These are phyloP conservation scores for Morone saxatilis DNA, from an alignment of 2,113 vertebrate genomes.

Conservation along the genomic window DNA sequence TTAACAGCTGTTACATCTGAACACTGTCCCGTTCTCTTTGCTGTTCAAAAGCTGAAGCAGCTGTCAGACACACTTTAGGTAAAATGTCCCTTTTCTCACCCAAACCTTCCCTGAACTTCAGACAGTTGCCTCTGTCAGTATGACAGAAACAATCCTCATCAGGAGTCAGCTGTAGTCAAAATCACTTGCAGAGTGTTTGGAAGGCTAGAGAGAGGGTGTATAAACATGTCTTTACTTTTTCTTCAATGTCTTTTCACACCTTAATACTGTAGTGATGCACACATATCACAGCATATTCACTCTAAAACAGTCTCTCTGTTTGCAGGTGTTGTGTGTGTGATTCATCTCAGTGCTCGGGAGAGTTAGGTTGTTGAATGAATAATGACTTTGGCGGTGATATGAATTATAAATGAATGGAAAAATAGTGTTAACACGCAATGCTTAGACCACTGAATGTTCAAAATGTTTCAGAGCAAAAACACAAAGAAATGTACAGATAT, in stretches of 20 bases:
- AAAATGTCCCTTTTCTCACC: slow-evolving; percentile 9
- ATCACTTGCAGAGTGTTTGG: neutral
- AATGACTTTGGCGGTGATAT: slow-evolving; percentile 18
- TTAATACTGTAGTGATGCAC: neutral
- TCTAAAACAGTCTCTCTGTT: neutral
- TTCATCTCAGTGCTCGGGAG: neutral
- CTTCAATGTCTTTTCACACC: neutral
- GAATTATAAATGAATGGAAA: slow-evolving; percentile 14
- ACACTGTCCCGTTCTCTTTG: neutral
- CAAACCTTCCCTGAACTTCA: neutral
- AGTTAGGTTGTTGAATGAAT: slow-evolving; percentile 13
- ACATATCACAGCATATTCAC: neutral
- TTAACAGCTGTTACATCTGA: neutral
- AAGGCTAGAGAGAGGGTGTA: neutral
- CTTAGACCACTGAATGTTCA: neutral
- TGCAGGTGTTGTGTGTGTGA: neutral
- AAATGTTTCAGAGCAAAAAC: neutral
- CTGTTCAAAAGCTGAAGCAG: neutral
- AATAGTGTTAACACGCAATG: neutral
- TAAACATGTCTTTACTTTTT: neutral
- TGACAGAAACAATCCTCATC: neutral
- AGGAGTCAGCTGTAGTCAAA: neutral
- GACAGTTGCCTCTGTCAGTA: neutral
- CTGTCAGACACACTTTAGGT: neutral
- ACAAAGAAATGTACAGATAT: neutral